A percentile compares a stretch with the other conserved stretches of the same genome.
Conservation (phyloP, 2,888 invertebrate genomes). For the Portevinia maculata region DNA sequence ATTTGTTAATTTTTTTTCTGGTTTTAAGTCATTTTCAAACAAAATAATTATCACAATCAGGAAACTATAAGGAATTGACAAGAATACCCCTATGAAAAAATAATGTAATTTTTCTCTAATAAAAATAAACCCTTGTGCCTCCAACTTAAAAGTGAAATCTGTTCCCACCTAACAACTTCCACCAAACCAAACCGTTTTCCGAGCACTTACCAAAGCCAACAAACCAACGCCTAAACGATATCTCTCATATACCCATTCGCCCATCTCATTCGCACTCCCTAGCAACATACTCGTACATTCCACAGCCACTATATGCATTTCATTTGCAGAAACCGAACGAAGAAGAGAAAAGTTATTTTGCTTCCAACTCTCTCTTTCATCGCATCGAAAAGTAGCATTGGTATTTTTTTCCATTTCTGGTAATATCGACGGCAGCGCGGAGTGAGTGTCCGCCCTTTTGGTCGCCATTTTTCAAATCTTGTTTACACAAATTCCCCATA, state of each 20-base stretch:
- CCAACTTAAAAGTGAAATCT: not conserved
- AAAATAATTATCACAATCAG: too few species aligned
- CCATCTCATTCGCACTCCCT: conserved; percentile 23
- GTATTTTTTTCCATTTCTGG: conserved; percentile 65
- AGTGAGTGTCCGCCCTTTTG: conserved; percentile 73
- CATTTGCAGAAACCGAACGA: conserved; percentile 42
- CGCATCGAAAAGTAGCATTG: conserved; percentile 50
- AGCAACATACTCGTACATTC: conserved; percentile 56
- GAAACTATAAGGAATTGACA: too few species aligned
- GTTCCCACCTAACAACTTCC: not conserved
- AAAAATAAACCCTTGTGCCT: not conserved
- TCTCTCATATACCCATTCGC: conserved; percentile 7
- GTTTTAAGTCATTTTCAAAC: too few species aligned
- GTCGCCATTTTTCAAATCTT: conserved; percentile 73
- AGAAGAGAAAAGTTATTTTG: conserved; percentile 52
- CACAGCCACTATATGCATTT: conserved; percentile 45
- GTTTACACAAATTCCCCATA: conserved; percentile 67
- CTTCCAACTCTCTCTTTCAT: conserved; percentile 64
- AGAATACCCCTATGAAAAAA: too few species aligned
- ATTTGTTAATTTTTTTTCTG: too few species aligned
- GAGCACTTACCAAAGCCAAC: conserved; percentile 54
- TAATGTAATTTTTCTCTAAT: too few species aligned
- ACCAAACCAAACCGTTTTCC: conserved; percentile 12
- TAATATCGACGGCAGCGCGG: conserved; percentile 69
- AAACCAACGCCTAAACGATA: conserved; percentile 74